Evolutionary conservation across 2,888 invertebrate species (phyloP).

Genomic region (Ennomos fuscantarius): DNA sequence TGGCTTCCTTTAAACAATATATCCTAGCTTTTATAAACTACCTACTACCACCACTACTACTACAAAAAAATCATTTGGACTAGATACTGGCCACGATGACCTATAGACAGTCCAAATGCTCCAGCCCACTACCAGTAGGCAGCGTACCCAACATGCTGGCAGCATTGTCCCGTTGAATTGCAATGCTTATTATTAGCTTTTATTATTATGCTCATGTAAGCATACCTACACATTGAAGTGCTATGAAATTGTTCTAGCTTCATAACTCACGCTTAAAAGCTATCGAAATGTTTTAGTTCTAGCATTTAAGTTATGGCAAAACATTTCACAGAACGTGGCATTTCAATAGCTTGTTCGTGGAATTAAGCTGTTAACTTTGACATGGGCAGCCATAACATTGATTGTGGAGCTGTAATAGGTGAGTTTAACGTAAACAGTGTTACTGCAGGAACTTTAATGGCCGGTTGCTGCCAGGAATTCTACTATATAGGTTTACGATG

Average conservation of each 20-base stretch:
- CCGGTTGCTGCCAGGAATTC: conserved; percentile 32
- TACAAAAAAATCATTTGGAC: no score
- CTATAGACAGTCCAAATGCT: no score
- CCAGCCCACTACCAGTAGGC: no score
- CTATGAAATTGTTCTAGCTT: conserved; percentile 10
- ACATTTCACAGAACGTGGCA: conserved; percentile 26
- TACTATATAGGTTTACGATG: conserved; percentile 8
- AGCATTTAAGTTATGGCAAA: conserved; percentile 25
- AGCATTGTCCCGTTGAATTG: no score
- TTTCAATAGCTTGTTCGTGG: conserved; percentile 26
- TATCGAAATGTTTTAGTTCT: conserved; percentile 26
- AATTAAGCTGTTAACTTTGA: conserved; percentile 32
- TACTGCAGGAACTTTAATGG: conserved; percentile 40
- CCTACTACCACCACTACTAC: no score
- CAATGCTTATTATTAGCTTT: no score
- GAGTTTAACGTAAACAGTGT: conserved; percentile 40
- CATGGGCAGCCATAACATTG: conserved; percentile 38
- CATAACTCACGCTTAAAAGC: conserved; percentile 20
- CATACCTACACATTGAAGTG: no score
- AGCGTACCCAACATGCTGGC: no score
- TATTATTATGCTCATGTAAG: no score
- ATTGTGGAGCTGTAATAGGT: conserved; percentile 41
- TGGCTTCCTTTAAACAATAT: no score
- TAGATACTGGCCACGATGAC: no score
- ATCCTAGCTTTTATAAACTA: no score